Conservation (phyloP, 1,140 invertebrate species). For the Rhopalosiphum padi region DNA sequence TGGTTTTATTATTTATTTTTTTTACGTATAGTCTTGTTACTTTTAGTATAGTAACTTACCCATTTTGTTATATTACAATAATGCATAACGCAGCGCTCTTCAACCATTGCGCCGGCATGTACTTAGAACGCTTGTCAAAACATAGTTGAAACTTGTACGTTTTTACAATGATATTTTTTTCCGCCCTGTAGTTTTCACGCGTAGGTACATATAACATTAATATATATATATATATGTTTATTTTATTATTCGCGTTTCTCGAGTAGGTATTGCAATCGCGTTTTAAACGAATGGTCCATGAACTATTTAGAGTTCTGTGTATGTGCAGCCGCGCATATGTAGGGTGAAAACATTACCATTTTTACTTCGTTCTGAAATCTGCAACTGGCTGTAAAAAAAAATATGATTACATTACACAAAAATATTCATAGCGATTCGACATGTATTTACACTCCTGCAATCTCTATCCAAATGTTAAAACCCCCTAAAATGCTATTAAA, state of each 20-base stretch:
- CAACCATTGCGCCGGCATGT: neutral
- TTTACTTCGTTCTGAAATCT: neutral
- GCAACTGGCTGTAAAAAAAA: neutral
- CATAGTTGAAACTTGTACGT: neutral
- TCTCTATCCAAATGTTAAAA: neutral
- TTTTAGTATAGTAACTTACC: neutral
- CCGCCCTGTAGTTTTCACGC: neutral
- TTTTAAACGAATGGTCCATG: neutral
- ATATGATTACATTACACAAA: neutral
- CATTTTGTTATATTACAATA: conserved; percentile 3
- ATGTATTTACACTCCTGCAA: neutral
- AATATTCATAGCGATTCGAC: neutral
- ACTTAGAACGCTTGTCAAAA: conserved; percentile 8
- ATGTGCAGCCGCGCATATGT: neutral
- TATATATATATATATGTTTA: neutral
- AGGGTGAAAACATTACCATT: neutral
- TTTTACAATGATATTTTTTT: neutral
- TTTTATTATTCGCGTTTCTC: neutral
- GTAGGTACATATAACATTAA: neutral
- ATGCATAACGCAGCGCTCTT: neutral
- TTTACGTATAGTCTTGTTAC: neutral
- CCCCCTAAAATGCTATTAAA: neutral
- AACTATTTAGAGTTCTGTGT: neutral
- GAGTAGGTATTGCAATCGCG: neutral
- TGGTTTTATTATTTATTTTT: neutral